These are phyloP conservation scores for Pinctada fucata DNA, from an alignment of 2,888 invertebrate genomes.

Conservation along the genomic window DNA sequence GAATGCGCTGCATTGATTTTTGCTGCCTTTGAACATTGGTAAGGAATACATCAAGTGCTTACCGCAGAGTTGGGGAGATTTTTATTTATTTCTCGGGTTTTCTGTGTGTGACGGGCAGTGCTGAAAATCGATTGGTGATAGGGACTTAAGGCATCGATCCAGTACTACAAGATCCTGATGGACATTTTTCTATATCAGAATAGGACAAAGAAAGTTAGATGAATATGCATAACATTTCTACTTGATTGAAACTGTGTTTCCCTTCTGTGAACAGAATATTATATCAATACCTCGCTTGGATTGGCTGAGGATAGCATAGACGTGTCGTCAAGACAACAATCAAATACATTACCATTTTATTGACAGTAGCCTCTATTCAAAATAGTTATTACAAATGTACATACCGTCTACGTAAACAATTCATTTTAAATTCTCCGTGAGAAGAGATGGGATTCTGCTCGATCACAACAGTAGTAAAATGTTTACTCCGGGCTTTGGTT, in stretches of 20 bases:
- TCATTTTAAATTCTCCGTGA: too few species aligned
- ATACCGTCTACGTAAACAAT: not conserved
- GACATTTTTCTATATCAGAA: not conserved
- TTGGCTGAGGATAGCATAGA: constrained; percentile 7
- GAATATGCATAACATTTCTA: constrained; percentile 31
- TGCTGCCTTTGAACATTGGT: too few species aligned
- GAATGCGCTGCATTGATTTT: too few species aligned
- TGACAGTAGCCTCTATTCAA: not conserved
- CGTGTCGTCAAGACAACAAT: constrained; percentile 17
- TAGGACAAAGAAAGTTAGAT: constrained; percentile 7
- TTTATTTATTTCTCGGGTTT: too few species aligned
- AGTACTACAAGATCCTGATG: not conserved
- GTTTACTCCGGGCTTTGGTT: not conserved
- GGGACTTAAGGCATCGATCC: too few species aligned
- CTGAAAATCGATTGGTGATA: too few species aligned
- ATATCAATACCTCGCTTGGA: constrained; percentile 5
- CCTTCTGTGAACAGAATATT: not conserved
- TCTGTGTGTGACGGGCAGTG: too few species aligned
- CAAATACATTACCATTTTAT: constrained; percentile 11
- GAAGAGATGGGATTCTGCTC: too few species aligned
- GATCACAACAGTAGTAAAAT: not conserved
- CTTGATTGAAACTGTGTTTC: constrained; percentile 25
- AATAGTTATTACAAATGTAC: not conserved
- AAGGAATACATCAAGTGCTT: too few species aligned
- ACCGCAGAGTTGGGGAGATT: too few species aligned